Conservation (phyloP, 1,140 invertebrate species). For the Nasonia giraulti region DNA sequence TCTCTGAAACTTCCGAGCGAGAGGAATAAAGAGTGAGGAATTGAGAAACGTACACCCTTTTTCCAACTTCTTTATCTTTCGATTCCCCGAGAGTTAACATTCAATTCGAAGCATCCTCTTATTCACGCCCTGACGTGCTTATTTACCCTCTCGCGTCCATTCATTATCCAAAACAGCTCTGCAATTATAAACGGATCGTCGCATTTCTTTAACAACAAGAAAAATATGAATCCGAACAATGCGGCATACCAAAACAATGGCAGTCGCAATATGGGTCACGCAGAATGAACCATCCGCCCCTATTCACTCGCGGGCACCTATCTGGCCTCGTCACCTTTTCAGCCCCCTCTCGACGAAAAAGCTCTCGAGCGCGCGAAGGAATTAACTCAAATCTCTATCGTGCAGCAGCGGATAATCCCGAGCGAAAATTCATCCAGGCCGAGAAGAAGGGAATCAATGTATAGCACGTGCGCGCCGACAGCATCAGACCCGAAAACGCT, state of each 20-base stretch:
- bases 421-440: constrained; percentile 11
- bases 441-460: not conserved
- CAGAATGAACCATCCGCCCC: not conserved
- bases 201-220: not conserved
- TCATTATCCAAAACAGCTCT: not conserved
- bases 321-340: not conserved
- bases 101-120: not conserved
- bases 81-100: not conserved
- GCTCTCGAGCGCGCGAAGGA: too few relatives aligned
- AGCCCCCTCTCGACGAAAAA: not conserved
- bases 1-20: not conserved
- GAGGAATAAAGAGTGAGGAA: too few relatives aligned
- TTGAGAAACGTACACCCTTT: not conserved
- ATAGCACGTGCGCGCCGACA: not conserved
- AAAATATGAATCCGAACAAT: not conserved
- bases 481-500: not conserved
- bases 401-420: not conserved
- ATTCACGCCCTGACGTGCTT: too few relatives aligned
- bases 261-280: not conserved
- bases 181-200: too few relatives aligned
- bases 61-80: not conserved
- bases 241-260: not conserved
- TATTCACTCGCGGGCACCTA: too few relatives aligned
- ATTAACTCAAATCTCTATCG: not conserved
- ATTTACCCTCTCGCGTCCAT: not conserved